Percentiles rank a stretch among this genome's conserved stretches.
phyloP scores from a whole-genome alignment of 2,888 invertebrate genomes.

The Cataglyphis altisquamis region DNA sequence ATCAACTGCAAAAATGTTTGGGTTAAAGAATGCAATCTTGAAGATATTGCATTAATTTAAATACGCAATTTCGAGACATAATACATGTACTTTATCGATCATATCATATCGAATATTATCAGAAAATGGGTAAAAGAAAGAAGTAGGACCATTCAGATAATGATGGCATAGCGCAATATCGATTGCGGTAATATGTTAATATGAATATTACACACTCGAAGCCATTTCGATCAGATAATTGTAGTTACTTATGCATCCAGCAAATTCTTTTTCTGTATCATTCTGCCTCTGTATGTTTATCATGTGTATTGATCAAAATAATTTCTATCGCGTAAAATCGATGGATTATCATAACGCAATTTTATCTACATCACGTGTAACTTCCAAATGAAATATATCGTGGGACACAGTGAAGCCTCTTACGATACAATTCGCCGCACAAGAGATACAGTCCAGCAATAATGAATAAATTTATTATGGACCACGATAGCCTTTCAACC shows the following conservation, averaged over 20 bases:
- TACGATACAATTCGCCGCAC: background rate
- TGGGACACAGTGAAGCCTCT: background rate
- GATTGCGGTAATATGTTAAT: conserved; percentile 6
- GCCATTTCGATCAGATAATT: conserved; percentile 10
- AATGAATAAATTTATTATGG: conserved; percentile 18
- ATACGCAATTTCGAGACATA: background rate
- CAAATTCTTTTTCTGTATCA: background rate
- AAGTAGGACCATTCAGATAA: background rate
- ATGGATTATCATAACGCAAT: background rate
- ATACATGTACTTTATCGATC: background rate
- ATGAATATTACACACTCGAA: background rate
- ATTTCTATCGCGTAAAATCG: conserved; percentile 15
- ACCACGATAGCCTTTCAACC: background rate
- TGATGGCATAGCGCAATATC: background rate
- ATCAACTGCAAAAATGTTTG: background rate
- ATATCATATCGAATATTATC: background rate
- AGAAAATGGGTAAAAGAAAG: background rate
- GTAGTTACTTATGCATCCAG: background rate
- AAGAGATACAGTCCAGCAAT: background rate
- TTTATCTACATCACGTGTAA: conserved; percentile 1
- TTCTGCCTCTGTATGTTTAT: background rate
- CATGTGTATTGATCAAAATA: background rate
- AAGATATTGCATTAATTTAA: conserved; percentile 6
- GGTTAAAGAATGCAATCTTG: background rate
- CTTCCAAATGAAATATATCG: background rate